Evolutionary conservation across 2,113 vertebrate genomes (phyloP), one percentile per base, ranked within the genome.

Genomic region (Ursus arctos): DNA sequence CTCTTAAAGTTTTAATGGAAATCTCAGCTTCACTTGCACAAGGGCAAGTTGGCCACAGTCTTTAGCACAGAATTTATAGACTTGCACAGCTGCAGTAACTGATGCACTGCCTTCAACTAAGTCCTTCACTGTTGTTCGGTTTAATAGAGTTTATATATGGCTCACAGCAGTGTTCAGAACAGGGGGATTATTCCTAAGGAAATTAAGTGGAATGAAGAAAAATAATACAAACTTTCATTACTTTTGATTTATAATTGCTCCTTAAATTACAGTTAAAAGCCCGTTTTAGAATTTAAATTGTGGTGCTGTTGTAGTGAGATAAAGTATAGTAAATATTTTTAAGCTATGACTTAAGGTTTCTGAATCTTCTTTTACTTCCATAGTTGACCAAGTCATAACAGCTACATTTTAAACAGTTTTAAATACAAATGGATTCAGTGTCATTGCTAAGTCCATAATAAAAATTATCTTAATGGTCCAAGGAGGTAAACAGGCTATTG

Each of bases 381-480:
- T 98, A 98, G 98, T 98, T 98, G 98, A 99, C 98, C 98, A 98
- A 98, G 98, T 99, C 98, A 98, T 98, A 99, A 98, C 97, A 99
- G 98, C 98, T 99, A 99, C 98, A 99, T 98, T 98, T 99, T 98
- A 98, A 99, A 99, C 84, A 99, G 98, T 98, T 99, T 99, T 99
- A 99, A 99, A 99, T 99, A 99, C 97, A 99, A 98, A 99, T 98
- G 97, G 99, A 99, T 99, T 99, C 99, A 99, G 99, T 99, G 99
- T 99, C 98, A 99, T 99, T 99, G 98, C 98, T 99, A 99, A 99
- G 99, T 99, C 98, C 99, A 99, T 99, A 99, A 99, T 98, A 99
- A 99, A 99, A 99, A 98, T 98, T 98, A 99, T 98, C 98, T 99
- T 98, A 98, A 99, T 99, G 98, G 98, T 99, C 98, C 99, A 99